Evolutionary conservation across 2,113 vertebrate species (phyloP), one percentile per base, ranked within the genome.

Genomic region (Corvus cornix): DNA sequence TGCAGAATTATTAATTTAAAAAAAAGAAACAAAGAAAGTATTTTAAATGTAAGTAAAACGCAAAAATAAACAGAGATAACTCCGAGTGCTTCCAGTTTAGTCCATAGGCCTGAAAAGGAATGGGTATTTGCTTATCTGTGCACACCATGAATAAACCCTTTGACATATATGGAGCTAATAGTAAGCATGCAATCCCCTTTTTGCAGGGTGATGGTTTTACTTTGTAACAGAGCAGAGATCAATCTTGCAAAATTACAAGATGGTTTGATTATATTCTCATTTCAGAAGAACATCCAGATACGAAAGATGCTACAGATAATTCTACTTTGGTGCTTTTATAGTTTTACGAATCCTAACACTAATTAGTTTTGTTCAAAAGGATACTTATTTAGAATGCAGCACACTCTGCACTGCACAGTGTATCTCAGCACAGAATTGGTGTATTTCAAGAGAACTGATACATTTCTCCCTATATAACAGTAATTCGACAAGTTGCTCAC

Each of bases 361-460:
- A 77, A 64, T 24, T 67, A 26, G 43, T 69, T 92, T 87, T 75
- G 4, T 84, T 76, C 35, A 80, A 15, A 23, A 76, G 28, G 12
- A 35, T 41, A 41, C 16, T 78, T 7, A 35, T 56, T 26, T 56
- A 62, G 37, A 72, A 85, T 41, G 31, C 30, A 62, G 11, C 30
- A 21, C 30, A 30, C 48, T 30, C 28, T n/a, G 14, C 0, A 0
- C 20, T 75, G 53, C 43, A 46, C 11, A 3, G n/a, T 55, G n/a
- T 68, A 35, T 46, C 23, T 59, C 27, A 52, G 11, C 33, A 60
- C 13, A 43, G 26, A 67, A 70, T 30, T 33, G 22, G 28, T 59
- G 52, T 13, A 39, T 87, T 85, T 72, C 39, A 75, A 41, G 82
- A 81, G 4, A 58, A 39, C 2, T 6, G 18, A 27, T 24, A 31